phyloP scores from a whole-genome alignment of 2,888 invertebrate species.

The Lasioglossum figueresi region DNA sequence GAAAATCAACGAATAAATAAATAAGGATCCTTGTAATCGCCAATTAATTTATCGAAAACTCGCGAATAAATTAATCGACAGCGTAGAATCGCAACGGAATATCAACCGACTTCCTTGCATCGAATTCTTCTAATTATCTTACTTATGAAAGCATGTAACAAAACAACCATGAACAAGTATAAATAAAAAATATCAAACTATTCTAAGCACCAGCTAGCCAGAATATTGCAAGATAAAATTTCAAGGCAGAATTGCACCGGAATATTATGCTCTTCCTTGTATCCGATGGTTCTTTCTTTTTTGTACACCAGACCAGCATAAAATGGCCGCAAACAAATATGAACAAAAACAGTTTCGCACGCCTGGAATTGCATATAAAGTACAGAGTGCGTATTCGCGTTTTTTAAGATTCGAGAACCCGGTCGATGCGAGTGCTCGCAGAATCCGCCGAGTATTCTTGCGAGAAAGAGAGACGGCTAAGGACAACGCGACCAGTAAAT shows the following conservation, averaged over 20 bases:
- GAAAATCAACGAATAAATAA: too few relatives aligned
- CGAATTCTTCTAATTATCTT: background rate
- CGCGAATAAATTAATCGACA: background rate
- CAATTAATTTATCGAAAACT: too few relatives aligned
- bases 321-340: background rate
- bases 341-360: background rate
- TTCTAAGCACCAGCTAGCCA: too few relatives aligned
- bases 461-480: background rate
- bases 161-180: too few relatives aligned
- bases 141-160: too few relatives aligned
- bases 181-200: too few relatives aligned
- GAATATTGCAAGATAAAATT: too few relatives aligned
- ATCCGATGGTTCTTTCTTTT: background rate
- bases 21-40: too few relatives aligned
- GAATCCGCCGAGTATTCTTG: background rate
- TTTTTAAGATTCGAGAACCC: background rate
- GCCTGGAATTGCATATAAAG: background rate
- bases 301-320: background rate
- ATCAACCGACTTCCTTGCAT: background rate
- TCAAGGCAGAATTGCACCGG: too few relatives aligned
- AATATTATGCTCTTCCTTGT: too few relatives aligned
- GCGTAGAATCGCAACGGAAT: background rate
- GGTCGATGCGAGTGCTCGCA: background rate
- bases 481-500: slow-evolving; percentile 9
- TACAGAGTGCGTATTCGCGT: background rate